Evolutionary conservation across 2,797 vertebrate species (phyloP), one percentile per base, ranked within the genome.

Genomic region (Lepidocolaptes lacrymiger): DNA sequence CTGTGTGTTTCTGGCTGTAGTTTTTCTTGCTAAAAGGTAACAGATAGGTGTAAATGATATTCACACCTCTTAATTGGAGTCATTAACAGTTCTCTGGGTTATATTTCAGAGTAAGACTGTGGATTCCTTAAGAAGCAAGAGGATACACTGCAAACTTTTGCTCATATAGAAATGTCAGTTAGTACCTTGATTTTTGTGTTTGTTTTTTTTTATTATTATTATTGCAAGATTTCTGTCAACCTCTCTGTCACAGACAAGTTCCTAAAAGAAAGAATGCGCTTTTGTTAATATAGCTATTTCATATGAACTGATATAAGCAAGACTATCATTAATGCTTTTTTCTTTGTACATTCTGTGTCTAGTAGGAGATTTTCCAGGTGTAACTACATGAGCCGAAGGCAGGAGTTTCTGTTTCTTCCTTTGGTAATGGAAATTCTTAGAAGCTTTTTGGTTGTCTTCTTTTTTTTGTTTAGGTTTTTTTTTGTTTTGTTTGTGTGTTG

Each of bases 31-130:
- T 90, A 73, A 80, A 94, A 97, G 75, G 80, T 88, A 97, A 91
- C 68, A 84, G 91, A 96, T 93, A 97, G 79, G 91, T 97, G 73
- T 92, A 97, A 97, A 97, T 92, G 62, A 96, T 95, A 97, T 88
- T 96, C 91, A 91, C 86, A 91, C 85, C 58, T 97, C 58, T 80
- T 96, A 97, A 97, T 76, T 97, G 73, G 78, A 94, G 71, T 94
- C 48, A 96, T 97, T 98, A 97, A 96, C 90, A 97, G 85, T 96
- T 94, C 84, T 96, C 79, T 91, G 83, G 87, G 77, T 94, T 97
- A 93, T 85, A 88, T 85, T 85, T 56, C 32, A 91, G 68, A 19
- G 54, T 67, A 93, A 95, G 54, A 72, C 67, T 85, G 87, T 73
- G 75, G n/a, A 15, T 55, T 96, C 96, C 69, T 73, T 58, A 79